Percentiles rank a stretch among this genome's conserved stretches.
Conservation (phyloP, 2,888 invertebrate genomes). For the Lasioglossum marginatum region DNA sequence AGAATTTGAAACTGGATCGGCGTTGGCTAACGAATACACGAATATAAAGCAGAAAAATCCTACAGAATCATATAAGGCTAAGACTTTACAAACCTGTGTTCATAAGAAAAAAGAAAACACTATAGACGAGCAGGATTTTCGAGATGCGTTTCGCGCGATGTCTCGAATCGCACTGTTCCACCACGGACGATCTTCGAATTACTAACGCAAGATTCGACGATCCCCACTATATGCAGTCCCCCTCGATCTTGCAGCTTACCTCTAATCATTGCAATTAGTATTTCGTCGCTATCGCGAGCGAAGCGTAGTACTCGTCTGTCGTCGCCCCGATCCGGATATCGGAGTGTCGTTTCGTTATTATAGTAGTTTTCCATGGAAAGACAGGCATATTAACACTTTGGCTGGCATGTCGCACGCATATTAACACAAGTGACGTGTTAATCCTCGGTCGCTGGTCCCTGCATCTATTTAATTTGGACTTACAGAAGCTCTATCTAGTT, state of each 20-base stretch:
- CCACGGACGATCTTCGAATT: conserved; percentile 45
- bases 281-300: conserved; percentile 36
- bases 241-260: conserved; percentile 41
- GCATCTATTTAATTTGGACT: background rate
- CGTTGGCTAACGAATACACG: background rate
- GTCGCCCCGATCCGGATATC: background rate
- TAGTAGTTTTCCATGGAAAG: background rate
- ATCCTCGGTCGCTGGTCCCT: background rate
- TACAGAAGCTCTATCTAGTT: background rate
- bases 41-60: no score
- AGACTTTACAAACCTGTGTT: conserved; percentile 29
- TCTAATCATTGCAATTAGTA: conserved; percentile 60
- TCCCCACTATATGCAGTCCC: conserved; percentile 45
- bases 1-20: background rate
- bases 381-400: conserved; percentile 1
- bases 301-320: background rate
- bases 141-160: conserved; percentile 21
- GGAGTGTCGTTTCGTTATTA: conserved; percentile 1
- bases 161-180: conserved; percentile 53
- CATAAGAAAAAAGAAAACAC: background rate
- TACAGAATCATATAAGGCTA: background rate
- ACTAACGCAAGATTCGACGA: conserved; percentile 48
- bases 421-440: background rate
- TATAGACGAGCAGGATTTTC: background rate
- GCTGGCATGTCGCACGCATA: background rate